Percentiles rank a stretch among this genome's conserved stretches.
Conservation (phyloP, 2,797 vertebrate genomes). For the Sphaeramia orbicularis region DNA sequence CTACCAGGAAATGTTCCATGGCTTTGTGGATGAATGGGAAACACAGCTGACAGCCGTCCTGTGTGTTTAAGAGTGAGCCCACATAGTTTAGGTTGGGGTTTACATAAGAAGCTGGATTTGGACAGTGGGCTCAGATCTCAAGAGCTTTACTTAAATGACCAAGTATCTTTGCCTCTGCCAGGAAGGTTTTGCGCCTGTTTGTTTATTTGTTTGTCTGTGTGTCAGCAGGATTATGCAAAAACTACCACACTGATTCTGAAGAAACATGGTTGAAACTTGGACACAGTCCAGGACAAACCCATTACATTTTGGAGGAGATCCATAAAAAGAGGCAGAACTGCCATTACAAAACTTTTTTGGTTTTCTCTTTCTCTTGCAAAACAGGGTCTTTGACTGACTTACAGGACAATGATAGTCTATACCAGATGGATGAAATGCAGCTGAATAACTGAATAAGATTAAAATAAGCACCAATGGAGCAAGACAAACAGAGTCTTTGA, state of each 20-base stretch:
- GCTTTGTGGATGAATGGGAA: slow-evolving; percentile 22
- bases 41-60: slow-evolving; percentile 16
- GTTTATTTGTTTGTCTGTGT: too few relatives aligned
- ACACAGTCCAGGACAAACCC: too few relatives aligned
- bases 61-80: not conserved
- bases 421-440: slow-evolving; percentile 17
- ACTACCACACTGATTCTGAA: too few relatives aligned
- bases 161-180: not conserved
- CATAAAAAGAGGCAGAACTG: too few relatives aligned
- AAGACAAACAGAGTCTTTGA: slow-evolving; percentile 25
- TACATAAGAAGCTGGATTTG: slow-evolving; percentile 61
- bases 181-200: too few relatives aligned
- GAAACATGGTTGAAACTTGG: too few relatives aligned
- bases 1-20: not conserved
- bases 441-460: slow-evolving; percentile 12
- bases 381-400: too few relatives aligned
- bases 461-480: slow-evolving; percentile 12
- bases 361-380: too few relatives aligned
- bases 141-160: slow-evolving; percentile 15
- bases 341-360: too few relatives aligned
- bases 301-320: too few relatives aligned
- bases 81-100: not conserved
- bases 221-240: too few relatives aligned
- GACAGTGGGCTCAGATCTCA: slow-evolving; percentile 27
- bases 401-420: not conserved